These are phyloP conservation scores for Drymonia ruficornis DNA, from an alignment of 2,888 invertebrate species.

Conservation along the genomic window DNA sequence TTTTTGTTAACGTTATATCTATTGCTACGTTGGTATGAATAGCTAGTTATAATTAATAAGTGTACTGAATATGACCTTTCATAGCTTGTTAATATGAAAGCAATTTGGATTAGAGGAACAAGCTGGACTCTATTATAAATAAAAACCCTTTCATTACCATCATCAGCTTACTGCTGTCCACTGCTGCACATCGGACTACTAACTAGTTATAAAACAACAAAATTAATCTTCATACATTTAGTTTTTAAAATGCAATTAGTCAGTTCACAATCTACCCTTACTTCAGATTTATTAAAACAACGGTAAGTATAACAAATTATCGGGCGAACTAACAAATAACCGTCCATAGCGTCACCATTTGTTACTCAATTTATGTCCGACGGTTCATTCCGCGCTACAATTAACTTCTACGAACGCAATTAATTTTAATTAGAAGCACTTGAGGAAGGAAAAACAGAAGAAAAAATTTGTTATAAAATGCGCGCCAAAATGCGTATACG, in stretches of 20 bases:
- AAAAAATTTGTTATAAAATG: conserved; percentile 41
- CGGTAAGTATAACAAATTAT: conserved; percentile 43
- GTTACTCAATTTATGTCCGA: conserved; percentile 59
- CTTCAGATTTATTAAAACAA: conserved; percentile 30
- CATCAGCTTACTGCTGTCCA: no score
- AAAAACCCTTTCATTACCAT: no score
- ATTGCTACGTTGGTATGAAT: background rate
- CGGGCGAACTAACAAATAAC: conserved; percentile 47
- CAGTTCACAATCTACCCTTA: conserved; percentile 29
- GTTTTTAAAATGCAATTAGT: conserved; percentile 24
- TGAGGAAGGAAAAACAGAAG: conserved; percentile 46
- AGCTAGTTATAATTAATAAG: no score
- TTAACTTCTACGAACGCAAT: conserved; percentile 71
- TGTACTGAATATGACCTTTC: no score
- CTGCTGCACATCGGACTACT: no score
- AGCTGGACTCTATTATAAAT: no score
- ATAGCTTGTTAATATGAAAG: no score
- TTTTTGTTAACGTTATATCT: conserved; percentile 3
- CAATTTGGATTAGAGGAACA: no score
- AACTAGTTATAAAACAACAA: no score
- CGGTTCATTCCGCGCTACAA: conserved; percentile 59
- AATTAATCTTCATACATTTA: no score
- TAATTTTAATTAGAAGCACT: conserved; percentile 74
- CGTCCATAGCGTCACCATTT: conserved; percentile 53
- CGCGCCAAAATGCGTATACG: conserved; percentile 3